These are phyloP conservation scores for Melipona beecheii DNA, from an alignment of 2,888 invertebrate species.

Conservation along the genomic window DNA sequence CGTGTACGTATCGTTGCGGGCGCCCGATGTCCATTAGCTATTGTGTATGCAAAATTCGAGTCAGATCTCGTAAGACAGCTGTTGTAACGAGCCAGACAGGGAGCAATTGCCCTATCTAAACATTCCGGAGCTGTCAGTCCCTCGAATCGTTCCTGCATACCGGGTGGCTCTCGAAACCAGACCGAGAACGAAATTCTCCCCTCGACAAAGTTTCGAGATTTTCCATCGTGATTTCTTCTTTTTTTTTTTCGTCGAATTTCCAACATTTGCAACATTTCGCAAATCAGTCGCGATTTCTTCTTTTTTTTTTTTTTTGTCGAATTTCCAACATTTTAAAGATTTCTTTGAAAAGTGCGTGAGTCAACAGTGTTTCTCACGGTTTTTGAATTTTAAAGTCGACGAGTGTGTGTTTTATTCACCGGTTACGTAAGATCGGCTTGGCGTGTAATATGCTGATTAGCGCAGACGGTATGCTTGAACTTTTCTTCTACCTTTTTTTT, in stretches of 20 bases:
- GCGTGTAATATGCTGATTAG: background rate
- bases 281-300: too few species aligned
- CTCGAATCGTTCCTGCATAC: background rate
- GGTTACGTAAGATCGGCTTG: background rate
- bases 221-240: too few species aligned
- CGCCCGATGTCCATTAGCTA: background rate
- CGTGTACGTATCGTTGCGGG: background rate
- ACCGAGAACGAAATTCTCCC: too few species aligned
- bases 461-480: background rate
- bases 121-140: constrained; percentile 1
- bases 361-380: too few species aligned
- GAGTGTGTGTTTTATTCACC: background rate
- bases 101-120: constrained; percentile 14
- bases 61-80: constrained; percentile 10
- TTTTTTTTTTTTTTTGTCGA: too few species aligned
- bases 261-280: too few species aligned
- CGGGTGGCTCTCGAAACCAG: background rate
- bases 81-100: constrained; percentile 12
- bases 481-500: too few species aligned
- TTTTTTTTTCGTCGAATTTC: too few species aligned
- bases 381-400: too few species aligned
- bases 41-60: constrained; percentile 10
- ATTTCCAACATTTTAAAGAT: too few species aligned
- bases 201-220: too few species aligned
- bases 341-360: too few species aligned